These are phyloP conservation scores for Myiozetetes cayanensis DNA, from an alignment of 2,113 vertebrate species.

Conservation along the genomic window DNA sequence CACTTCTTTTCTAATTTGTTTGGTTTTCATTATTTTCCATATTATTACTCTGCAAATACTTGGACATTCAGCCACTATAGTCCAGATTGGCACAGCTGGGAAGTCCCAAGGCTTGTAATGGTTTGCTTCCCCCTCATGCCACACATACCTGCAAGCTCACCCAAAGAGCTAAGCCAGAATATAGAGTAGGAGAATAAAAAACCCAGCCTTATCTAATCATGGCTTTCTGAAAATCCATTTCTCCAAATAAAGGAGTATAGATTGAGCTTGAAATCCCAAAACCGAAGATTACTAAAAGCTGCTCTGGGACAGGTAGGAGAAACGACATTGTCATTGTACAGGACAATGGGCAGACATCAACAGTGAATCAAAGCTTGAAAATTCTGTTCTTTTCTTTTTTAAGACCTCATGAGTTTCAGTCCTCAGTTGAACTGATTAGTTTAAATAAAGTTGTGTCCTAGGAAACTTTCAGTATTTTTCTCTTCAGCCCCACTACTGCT, in stretches of 20 bases:
- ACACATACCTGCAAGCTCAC: not conserved
- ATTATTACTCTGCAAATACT: not conserved
- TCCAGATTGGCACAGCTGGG: not conserved
- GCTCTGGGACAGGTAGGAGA: not conserved
- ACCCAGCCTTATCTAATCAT: rapidly evolving
- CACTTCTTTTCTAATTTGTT: not conserved
- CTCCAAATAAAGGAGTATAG: not conserved
- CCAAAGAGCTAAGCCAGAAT: not conserved
- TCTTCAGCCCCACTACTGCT: not conserved
- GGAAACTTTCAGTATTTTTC: not conserved
- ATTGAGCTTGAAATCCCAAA: not conserved
- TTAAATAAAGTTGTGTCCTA: not conserved
- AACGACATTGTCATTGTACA: not conserved
- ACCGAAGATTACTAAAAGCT: not conserved
- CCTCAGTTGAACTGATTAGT: not conserved
- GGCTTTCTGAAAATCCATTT: not conserved
- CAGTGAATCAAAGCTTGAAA: not conserved
- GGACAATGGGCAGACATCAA: not conserved
- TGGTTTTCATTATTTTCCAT: not conserved
- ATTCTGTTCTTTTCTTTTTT: not conserved
- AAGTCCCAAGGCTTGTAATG: not conserved
- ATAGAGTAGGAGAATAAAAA: not conserved
- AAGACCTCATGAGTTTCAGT: not conserved
- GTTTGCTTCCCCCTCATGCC: not conserved
- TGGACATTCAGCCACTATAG: not conserved